Percentiles rank a stretch among this genome's conserved stretches.
phyloP scores from a whole-genome alignment of 1,140 invertebrate species.

The Wasmannia auropunctata region DNA sequence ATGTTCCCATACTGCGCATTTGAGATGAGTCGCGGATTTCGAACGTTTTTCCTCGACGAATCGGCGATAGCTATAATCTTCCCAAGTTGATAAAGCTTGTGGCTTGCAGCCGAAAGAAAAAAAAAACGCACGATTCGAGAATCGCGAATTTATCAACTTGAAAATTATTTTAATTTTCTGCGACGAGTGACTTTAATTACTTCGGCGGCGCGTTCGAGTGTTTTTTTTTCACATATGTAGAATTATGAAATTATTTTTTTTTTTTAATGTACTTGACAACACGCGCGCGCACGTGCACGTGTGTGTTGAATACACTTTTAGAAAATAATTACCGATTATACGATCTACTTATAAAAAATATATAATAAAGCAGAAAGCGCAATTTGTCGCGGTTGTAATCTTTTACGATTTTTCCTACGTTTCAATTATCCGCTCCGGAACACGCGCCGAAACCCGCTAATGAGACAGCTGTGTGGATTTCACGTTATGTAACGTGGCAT shows the following conservation, averaged over 20 bases:
- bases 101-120: too few relatives aligned
- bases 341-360: not conserved
- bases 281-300: not conserved
- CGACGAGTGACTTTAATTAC: not conserved
- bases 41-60: not conserved
- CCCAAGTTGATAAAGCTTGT: not conserved
- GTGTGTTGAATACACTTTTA: not conserved
- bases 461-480: constrained; percentile 63
- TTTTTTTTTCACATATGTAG: not conserved
- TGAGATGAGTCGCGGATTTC: not conserved
- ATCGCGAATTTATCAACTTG: not conserved
- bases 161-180: not conserved
- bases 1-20: not conserved
- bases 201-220: not conserved
- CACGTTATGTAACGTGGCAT: constrained; percentile 68
- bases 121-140: not conserved
- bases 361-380: not conserved
- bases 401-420: not conserved
- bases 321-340: not conserved
- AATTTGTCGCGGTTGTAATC: not conserved
- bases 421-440: not conserved
- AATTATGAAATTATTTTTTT: not conserved
- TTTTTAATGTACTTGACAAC: not conserved
- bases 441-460: not conserved
- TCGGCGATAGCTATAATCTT: constrained; percentile 6